Evolutionary conservation across 2,113 vertebrate species (phyloP), one percentile per base, ranked within the genome.

Genomic region (Calypte anna): DNA sequence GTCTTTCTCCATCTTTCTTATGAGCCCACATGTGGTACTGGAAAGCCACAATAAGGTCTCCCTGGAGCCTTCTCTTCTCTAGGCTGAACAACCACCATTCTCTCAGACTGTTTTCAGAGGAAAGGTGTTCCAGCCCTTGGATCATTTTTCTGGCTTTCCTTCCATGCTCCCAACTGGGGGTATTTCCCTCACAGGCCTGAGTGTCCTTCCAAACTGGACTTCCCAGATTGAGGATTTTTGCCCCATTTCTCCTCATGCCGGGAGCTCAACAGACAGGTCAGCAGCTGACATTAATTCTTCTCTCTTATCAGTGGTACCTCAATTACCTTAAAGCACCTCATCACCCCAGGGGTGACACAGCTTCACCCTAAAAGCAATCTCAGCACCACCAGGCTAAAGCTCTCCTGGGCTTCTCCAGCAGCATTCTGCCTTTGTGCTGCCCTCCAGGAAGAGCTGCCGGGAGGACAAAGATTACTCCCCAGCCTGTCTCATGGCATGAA

Each of bases 371-470:
- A 38, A 74, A 74, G 61, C 40, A 76, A 64, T 13, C 25, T 66
- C n/a, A 1, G 4, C 31, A 22, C 5, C 9, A 15, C 33, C 0
- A 0, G n/a, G 8, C 40, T 11, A 40, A 82, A 79, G 43, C 18
- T 24, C 21, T 63, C 1, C 0, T 14, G 38, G 80, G 61, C 33
- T 9, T 46, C 55, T 15, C 24, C 55, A 63, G 18, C 2, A 2
- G 31, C 1, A 3, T 33, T 53, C 64, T 17, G 17, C 48, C 15
- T 28, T 75, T 76, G 40, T 59, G 30, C 7, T 0, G 1, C 22
- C 9, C 55, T 43, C 51, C 0, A 5, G 9, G 12, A 85, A 67
- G 7, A 72, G 58, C 17, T 0, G 2, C 13, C 64, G 53, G 51
- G 74, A 80, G 15, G 59, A 53, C 57, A 75, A 87, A 66, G 46